These are phyloP conservation scores for Lycopodina hypogea DNA, from an alignment of 37 sponge, comb jelly and placozoan genomes.

Conservation along the genomic window DNA sequence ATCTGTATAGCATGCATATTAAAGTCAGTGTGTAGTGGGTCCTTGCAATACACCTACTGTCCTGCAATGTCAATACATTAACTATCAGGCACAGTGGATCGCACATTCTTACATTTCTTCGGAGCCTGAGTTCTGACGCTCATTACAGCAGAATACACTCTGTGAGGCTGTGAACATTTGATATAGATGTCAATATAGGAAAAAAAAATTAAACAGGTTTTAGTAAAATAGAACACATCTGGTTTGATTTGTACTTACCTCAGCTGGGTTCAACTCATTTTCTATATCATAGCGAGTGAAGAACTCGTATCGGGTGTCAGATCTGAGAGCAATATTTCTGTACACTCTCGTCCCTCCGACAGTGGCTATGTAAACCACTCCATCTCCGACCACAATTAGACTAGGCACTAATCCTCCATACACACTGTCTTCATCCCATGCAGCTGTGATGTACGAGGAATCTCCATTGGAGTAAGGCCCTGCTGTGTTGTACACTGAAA, in stretches of 20 bases:
- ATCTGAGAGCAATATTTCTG: constrained; percentile 6
- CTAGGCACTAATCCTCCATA: constrained; percentile 6
- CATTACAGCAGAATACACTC: not conserved
- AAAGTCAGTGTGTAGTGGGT: too few species aligned
- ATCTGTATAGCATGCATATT: too few species aligned
- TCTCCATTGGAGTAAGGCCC: not conserved
- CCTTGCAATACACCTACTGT: too few species aligned
- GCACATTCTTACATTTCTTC: too few species aligned
- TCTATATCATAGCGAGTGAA: constrained; percentile 25
- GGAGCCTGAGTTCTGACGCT: not conserved
- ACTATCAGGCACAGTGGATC: too few species aligned
- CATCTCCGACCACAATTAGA: constrained; percentile 36
- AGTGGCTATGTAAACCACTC: not conserved
- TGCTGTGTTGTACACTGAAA: not conserved
- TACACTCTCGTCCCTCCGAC: not conserved
- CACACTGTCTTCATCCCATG: constrained; percentile 12
- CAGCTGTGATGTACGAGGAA: constrained; percentile 41
- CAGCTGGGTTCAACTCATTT: constrained; percentile 1
- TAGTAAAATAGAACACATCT: too few species aligned
- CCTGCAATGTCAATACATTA: too few species aligned
- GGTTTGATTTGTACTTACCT: not conserved
- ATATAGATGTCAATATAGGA: not conserved
- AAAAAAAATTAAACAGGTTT: too few species aligned
- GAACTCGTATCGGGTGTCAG: constrained; percentile 16
- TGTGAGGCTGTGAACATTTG: not conserved